A percentile compares a stretch with the other conserved stretches of the same genome.
phyloP scores from a whole-genome alignment of 2,113 vertebrate species.

The Cardinalis cardinalis region DNA sequence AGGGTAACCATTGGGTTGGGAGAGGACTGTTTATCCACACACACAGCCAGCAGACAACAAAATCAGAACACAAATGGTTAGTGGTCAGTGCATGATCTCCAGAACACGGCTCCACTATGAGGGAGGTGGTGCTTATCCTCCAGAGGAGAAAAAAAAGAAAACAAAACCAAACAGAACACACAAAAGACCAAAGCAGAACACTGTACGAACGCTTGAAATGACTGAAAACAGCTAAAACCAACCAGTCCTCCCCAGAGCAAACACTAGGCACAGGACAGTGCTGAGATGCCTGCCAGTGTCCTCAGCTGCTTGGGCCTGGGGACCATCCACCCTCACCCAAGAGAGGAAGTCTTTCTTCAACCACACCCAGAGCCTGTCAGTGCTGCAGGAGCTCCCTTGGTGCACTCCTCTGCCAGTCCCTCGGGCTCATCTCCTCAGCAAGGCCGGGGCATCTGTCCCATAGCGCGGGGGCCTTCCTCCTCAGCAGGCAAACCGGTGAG shows the following conservation, averaged over 20 bases:
- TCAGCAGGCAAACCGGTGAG: not conserved
- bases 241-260: not conserved
- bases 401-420: not conserved
- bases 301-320: not conserved
- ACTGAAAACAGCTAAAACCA: not conserved
- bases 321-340: not conserved
- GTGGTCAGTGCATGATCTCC: not conserved
- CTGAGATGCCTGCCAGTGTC: not conserved
- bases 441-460: not conserved
- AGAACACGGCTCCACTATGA: not conserved
- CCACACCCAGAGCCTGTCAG: not conserved
- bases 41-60: not conserved
- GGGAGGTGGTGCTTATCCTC: not conserved
- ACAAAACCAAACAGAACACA: not conserved
- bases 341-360: not conserved
- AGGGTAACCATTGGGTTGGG: not conserved
- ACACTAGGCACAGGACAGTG: fast-evolving
- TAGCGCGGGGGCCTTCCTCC: not conserved
- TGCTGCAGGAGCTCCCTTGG: not conserved
- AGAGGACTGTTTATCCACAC: not conserved
- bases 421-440: not conserved
- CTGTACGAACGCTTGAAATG: conserved; percentile 17
- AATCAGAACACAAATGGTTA: not conserved
- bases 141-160: not conserved
- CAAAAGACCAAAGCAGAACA: not conserved